Evolutionary conservation across 2,113 vertebrate species (phyloP).

Genomic region (Budorcas taxicolor): DNA sequence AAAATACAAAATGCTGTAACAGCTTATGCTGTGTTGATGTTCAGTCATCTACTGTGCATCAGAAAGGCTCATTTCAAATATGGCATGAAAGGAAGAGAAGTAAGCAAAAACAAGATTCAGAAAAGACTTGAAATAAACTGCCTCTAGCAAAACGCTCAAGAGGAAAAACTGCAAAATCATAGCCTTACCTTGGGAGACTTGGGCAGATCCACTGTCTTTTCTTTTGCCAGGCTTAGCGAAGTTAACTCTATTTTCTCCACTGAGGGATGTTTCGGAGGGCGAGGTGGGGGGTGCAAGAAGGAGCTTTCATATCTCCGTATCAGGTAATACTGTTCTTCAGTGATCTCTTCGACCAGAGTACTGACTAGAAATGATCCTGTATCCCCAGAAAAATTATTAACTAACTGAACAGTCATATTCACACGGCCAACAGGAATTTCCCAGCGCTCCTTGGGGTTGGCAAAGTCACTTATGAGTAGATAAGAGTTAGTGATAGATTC

Average conservation of each 20-base stretch:
- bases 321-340: slow-evolving; percentile 85
- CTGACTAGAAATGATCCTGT: slow-evolving; percentile 6
- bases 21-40: slow-evolving; percentile 36
- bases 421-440: slow-evolving; percentile 82
- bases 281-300: slow-evolving; percentile 81
- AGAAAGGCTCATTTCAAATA: slow-evolving; percentile 53
- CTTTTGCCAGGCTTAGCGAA: background rate
- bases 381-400: slow-evolving; percentile 59
- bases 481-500: slow-evolving; percentile 88
- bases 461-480: slow-evolving; percentile 80
- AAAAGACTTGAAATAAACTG: slow-evolving; percentile 9
- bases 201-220: background rate
- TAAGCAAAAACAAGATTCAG: slow-evolving; percentile 40
- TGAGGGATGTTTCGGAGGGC: slow-evolving; percentile 85
- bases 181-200: slow-evolving; percentile 74
- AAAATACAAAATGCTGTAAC: slow-evolving; percentile 33
- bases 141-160: background rate
- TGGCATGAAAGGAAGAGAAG: background rate
- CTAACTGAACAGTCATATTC: slow-evolving; percentile 78
- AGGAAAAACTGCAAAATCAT: background rate
- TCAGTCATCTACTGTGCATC: slow-evolving; percentile 58
- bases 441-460: slow-evolving; percentile 79
- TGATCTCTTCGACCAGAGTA: slow-evolving; percentile 83
- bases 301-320: slow-evolving; percentile 83
- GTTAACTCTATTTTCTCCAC: slow-evolving; percentile 15